Conservation (phyloP, 2,113 vertebrate species). For the Electrona antarctica region DNA sequence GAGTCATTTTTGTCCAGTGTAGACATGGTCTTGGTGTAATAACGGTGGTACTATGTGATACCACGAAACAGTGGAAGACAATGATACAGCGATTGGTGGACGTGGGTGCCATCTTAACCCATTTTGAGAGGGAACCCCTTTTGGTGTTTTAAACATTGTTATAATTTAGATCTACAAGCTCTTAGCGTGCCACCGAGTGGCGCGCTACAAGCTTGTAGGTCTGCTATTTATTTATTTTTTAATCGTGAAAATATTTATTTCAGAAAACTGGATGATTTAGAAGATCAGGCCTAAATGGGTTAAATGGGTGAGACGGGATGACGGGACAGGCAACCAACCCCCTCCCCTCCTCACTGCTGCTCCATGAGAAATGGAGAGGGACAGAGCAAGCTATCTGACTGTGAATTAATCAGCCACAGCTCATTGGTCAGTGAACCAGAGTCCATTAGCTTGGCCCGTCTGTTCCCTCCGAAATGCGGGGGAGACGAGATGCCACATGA, state of each 20-base stretch:
- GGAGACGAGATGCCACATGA: constrained; percentile 5
- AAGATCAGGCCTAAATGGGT: too few species aligned
- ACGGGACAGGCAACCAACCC: constrained; percentile 24
- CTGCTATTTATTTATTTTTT: too few species aligned
- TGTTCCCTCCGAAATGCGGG: constrained; percentile 2
- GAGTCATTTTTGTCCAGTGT: too few species aligned
- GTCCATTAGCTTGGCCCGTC: constrained; percentile 39
- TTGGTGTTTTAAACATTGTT: too few species aligned
- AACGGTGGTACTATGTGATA: constrained; percentile 1
- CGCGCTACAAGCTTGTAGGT: too few species aligned
- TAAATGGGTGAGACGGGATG: constrained; percentile 49
- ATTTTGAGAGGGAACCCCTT: too few species aligned
- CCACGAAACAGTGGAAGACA: constrained; percentile 18
- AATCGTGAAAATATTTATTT: too few species aligned
- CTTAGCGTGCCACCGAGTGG: too few species aligned
- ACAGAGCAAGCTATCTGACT: constrained; percentile 50
- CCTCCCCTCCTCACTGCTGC: constrained; percentile 55
- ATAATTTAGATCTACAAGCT: too few species aligned
- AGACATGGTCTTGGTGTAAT: too few species aligned
- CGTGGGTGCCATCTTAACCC: constrained; percentile 39
- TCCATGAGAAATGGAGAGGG: constrained; percentile 53
- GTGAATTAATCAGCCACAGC: constrained; percentile 64
- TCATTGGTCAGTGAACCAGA: constrained; percentile 54
- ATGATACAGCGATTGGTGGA: constrained; percentile 33
- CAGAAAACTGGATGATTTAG: too few species aligned